Base-by-base conservation (phyloP, 2,888 invertebrate species). In the Melinopterus prodromus region DNA sequence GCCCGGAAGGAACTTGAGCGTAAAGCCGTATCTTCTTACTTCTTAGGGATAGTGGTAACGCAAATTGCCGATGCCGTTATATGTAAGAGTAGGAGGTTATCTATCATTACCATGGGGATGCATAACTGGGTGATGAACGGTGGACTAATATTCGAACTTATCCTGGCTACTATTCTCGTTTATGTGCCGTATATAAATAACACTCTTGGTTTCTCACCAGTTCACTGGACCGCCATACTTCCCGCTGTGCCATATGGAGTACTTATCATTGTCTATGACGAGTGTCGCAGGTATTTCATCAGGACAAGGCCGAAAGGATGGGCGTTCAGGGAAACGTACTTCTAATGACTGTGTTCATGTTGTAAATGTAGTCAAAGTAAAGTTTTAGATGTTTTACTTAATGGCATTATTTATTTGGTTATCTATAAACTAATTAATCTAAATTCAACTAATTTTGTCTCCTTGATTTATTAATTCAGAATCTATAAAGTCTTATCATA, bases 11-110 rank as follows among this genome's bases (percentile, higher is more conserved):
- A 89, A 75, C 87, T 96, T 4, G 95, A 95, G 86, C 92, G 92
- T 86, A 94, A 93, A 82, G 95, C 95, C 79, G 94, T 95, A 87
- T 94, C 96, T 0, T 94, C 95, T 15, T 96, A 94, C 89, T 97
- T 96, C 85, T 92, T 95, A 2, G 92, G 95, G 6, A 92, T 96
- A 81, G 95, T 96, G 69, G 91, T 94, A 86, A 94, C 94, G 75
- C 96, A 96, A 88, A 92, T 95, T 89, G 93, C 95, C n/a, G 95
- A 96, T 89, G 91, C 94, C 80, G 92, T 96, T 82, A 94, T 95
- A 85, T 95, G 95, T 87, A 96, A 96, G 88, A 96, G 95, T 0
- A 90, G 95, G 81, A 90, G 94, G 83, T 92, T 95, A 85, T 95
- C 95, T 0, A 88, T 96, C 69, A 85, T 94, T 77, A 92, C 93